phyloP scores from a whole-genome alignment of 92 coral and sea anemone genomes.

The Ricordea florida region DNA sequence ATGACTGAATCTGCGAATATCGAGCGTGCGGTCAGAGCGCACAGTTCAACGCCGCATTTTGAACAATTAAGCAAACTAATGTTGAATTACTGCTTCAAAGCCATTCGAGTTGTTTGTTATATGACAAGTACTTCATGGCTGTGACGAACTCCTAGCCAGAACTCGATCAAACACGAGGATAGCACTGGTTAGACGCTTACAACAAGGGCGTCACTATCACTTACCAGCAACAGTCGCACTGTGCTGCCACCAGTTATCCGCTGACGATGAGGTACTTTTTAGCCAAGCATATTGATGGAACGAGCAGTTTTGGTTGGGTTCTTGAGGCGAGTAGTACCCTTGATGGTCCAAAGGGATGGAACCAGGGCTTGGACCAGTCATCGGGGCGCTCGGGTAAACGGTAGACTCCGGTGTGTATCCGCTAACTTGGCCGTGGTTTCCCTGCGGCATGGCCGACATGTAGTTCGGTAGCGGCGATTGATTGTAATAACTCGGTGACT shows the following conservation, averaged over 20 bases:
- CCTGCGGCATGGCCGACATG: conserved; percentile 88
- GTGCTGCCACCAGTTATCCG: conserved; percentile 90
- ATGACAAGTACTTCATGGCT: conserved; percentile 22
- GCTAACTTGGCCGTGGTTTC: conserved; percentile 87
- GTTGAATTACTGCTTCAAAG: conserved; percentile 57
- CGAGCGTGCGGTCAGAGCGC: conserved; percentile 42
- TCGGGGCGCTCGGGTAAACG: conserved; percentile 80
- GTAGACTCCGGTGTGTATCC: conserved; percentile 88
- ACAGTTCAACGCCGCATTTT: conserved; percentile 45
- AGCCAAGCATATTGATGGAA: conserved; percentile 99
- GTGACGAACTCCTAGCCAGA: neutral
- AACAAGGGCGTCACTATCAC: too few relatives aligned
- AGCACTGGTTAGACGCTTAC: too few relatives aligned
- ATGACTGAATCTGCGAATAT: conserved; percentile 43
- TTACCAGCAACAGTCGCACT: conserved; percentile 77
- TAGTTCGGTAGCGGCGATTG: conserved; percentile 88
- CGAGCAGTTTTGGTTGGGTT: conserved; percentile 83
- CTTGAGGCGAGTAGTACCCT: conserved; percentile 74
- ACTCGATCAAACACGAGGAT: neutral
- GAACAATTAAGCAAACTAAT: conserved; percentile 61
- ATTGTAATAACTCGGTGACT: conserved; percentile 93
- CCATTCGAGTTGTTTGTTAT: conserved; percentile 43
- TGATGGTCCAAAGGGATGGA: conserved; percentile 86
- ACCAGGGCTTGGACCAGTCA: conserved; percentile 73
- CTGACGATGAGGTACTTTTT: conserved; percentile 87